A percentile compares a stretch with the other conserved stretches of the same genome.
Evolutionary conservation across 1,140 invertebrate species (phyloP).

Genomic region (Nylanderia fulva): DNA sequence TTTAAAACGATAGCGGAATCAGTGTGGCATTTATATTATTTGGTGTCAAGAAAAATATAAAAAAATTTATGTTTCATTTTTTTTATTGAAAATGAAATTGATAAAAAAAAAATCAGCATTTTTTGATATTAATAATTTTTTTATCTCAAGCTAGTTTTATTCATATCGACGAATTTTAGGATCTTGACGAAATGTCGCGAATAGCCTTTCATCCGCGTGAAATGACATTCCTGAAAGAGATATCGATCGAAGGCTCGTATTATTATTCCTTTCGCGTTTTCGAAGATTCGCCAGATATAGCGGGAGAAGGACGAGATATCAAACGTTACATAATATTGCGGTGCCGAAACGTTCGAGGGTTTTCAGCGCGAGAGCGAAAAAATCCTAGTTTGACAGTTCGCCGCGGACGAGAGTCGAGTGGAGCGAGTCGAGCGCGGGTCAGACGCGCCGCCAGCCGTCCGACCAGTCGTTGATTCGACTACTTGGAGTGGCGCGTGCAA

Average conservation of each 20-base stretch:
- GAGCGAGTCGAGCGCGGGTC: not conserved
- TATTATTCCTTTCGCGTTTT: not conserved
- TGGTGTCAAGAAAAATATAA: not conserved
- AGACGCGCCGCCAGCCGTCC: slow-evolving; percentile 9
- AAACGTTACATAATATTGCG: slow-evolving; percentile 13
- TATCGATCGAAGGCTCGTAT: not conserved
- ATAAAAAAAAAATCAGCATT: too few relatives aligned
- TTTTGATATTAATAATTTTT: too few relatives aligned
- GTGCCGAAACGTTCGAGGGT: not conserved
- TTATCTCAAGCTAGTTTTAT: too few relatives aligned
- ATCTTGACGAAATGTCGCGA: not conserved
- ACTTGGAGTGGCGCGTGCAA: slow-evolving; percentile 38
- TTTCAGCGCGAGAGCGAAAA: not conserved
- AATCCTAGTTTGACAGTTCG: not conserved
- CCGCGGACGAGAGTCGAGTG: slow-evolving; percentile 4
- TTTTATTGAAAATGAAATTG: too few relatives aligned
- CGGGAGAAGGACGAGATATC: not conserved
- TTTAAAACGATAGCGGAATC: not conserved
- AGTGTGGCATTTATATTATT: not conserved
- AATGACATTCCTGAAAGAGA: not conserved
- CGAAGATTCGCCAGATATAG: not conserved
- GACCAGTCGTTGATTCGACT: slow-evolving; percentile 48
- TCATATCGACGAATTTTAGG: not conserved
- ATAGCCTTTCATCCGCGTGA: not conserved
- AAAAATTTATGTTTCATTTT: not conserved